Evolutionary conservation across 2,888 invertebrate species (phyloP), one percentile per base, ranked within the genome.

Genomic region (Synanthedon andrenaeformis): DNA sequence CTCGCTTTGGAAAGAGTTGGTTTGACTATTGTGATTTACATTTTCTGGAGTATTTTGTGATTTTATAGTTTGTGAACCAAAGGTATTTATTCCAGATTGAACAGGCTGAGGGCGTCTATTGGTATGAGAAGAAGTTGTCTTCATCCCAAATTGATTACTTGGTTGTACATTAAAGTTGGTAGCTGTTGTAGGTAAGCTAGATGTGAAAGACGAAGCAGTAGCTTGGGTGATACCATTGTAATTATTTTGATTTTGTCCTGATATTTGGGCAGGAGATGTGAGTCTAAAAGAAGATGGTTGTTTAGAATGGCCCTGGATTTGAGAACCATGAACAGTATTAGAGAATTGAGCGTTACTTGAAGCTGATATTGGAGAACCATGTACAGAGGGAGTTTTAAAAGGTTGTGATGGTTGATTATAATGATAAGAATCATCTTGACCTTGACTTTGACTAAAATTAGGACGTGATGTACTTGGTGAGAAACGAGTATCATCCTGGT

Each of bases 351-450:
- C 56, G 28, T 53, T 53, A 42, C 57, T 57, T 54, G 53, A 53
- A 42, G 53, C 41, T 48, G 55, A 52, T 23, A 60, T 59, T 28
- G 63, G 57, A 42, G 60, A 64, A 13, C 51, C 60, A 52, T 67
- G 65, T 52, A 54, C 23, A 51, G 57, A 19, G 5, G 71, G 70
- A 23, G 58, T 60, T 41, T 60, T 62, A 53, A 82, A 82, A 48
- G 75, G 65, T 42, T 67, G 71, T 2, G 71, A 62, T 14, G 85
- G 82, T 55, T 69, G 71, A 42, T 73, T 75, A 58, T 83, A 82
- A 57, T 73, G 67, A 54, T 82, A 82, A 12, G 79, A 75, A 54
- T 73, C 58, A 55, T 78, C 74, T 50, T 58, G 54, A 3, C 61
- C 66, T 53, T 72, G 76, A 13, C 56, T 58, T 55, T 72, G 71